Conservation (phyloP, 2,888 invertebrate species). For the Pyrrhosoma nymphula region DNA sequence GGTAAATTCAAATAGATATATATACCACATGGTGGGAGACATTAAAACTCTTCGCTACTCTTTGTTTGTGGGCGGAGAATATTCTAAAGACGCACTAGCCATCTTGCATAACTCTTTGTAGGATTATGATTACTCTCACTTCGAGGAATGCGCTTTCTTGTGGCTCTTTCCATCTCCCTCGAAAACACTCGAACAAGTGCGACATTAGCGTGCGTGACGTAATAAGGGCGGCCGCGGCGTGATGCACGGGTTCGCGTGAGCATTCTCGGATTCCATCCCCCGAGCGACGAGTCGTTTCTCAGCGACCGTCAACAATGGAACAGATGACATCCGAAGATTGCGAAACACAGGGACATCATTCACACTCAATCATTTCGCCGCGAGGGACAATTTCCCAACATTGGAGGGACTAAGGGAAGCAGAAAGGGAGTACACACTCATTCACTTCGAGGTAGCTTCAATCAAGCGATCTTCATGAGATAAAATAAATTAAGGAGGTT, state of each 20-base stretch:
- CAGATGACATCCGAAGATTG: conserved; percentile 8
- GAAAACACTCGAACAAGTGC: background rate
- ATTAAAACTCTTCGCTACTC: no score
- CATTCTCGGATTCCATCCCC: background rate
- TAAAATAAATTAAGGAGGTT: background rate
- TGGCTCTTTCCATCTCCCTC: background rate
- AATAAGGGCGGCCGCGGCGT: background rate
- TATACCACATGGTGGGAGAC: no score
- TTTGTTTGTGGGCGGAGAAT: no score
- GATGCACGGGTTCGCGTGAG: background rate
- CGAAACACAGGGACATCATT: background rate
- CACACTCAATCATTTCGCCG: background rate
- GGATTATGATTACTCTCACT: no score
- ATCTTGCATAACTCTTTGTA: background rate
- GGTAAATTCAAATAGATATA: no score
- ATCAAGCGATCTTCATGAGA: background rate
- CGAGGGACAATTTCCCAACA: background rate
- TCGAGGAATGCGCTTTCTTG: background rate
- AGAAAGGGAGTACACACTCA: background rate
- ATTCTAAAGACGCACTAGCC: background rate
- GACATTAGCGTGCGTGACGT: background rate
- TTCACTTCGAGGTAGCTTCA: background rate
- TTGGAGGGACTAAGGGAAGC: background rate
- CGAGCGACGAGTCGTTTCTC: background rate
- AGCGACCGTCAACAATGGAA: background rate